Base-by-base conservation (phyloP, 2,797 vertebrate species). In the Telmatherina bonti region DNA sequence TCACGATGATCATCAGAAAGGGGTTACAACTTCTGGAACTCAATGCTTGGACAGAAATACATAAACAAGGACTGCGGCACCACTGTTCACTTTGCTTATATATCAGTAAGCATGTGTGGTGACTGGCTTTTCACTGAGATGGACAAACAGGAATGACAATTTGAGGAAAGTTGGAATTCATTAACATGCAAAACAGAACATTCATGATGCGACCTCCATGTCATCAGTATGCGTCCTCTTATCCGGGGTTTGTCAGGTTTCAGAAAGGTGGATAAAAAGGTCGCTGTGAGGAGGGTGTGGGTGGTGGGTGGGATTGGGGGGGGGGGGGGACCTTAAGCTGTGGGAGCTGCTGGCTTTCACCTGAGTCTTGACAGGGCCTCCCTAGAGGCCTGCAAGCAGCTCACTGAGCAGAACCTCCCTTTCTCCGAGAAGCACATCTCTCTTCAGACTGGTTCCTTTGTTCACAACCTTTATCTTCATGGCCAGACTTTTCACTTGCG, bases 401-500 rank as follows among this genome's bases (percentile, higher is more conserved):
- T 96, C 70, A 1, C 95, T 94, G 72, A 99, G 94, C 3, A 96
- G 93, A 76, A 99, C 92, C 91, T 99, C 96, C 82, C 96, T 94
- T 78, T 98, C 97, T 1, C 97, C 98, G 1, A 99, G 94, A 78
- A 99, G 91, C 3, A 96, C 94, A 80, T 99, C 96, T 86, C 97
- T 94, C 94, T 97, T 98, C 70, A 99, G 94, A 85, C 97, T 97
- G 83, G 97, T 95, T 24, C 97, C 98, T 84, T 98, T 98, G 94
- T 99, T 99, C 55, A 99, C 95, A 73, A 98, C 97, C 88, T 99
- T 99, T 89, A 99, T 89, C 91, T 98, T 96, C 81, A 99, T 93
- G 51, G 97, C 95, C 92, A 98, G 92, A 84, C 93, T 96, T 81
- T 95, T 97, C 55, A 94, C 93, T 1, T 96, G 95, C 4, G 93